These are phyloP conservation scores for Coenonympha glycerion DNA, from an alignment of 2,888 invertebrate species.

Conservation along the genomic window DNA sequence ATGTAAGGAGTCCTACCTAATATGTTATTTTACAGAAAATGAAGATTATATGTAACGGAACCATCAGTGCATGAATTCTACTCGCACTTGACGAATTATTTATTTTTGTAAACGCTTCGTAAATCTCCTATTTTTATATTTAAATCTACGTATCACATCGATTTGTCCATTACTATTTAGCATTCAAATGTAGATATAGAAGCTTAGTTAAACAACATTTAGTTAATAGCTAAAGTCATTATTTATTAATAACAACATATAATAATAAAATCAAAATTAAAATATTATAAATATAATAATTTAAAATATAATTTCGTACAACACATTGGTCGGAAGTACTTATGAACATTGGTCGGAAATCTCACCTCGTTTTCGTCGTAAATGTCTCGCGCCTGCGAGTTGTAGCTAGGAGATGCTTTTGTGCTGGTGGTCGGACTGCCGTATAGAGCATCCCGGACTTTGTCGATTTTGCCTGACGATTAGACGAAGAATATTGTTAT, in stretches of 20 bases:
- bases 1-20: too few species aligned
- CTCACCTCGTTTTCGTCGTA: constrained; percentile 68
- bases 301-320: not conserved
- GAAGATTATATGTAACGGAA: too few species aligned
- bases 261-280: not conserved
- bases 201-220: not conserved
- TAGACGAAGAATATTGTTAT: too few species aligned
- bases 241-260: not conserved
- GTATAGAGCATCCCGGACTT: constrained; percentile 59
- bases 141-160: not conserved
- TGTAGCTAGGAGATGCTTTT: constrained; percentile 56
- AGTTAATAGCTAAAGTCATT: not conserved
- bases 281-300: not conserved
- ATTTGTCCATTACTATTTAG: not conserved
- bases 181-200: not conserved
- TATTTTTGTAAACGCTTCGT: too few species aligned
- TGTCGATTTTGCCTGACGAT: constrained; percentile 58
- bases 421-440: constrained; percentile 57
- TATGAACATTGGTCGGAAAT: not conserved
- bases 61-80: too few species aligned
- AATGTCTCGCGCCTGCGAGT: constrained; percentile 63
- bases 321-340: not conserved
- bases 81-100: too few species aligned
- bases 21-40: too few species aligned
- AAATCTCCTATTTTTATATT: too few species aligned